Evolutionary conservation across 2,888 invertebrate genomes (phyloP), one percentile per base, ranked within the genome.

Genomic region (Eremobia ochroleuca): DNA sequence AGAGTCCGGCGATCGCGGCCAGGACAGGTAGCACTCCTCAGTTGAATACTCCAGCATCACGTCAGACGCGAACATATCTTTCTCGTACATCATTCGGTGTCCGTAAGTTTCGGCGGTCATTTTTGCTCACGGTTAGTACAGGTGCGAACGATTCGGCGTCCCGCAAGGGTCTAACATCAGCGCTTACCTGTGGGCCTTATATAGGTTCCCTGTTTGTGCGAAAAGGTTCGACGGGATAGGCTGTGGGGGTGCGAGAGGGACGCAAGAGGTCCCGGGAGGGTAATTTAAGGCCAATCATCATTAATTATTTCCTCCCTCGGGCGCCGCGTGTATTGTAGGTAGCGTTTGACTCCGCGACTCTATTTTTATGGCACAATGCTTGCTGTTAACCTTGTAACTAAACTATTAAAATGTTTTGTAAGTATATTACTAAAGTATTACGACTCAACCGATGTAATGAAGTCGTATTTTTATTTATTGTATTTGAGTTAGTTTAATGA

Each of bases 211-310:
- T 91, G 89, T 92, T 93, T 89, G 94, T 89, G 91, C 89, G 94
- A 95, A 90, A 88, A 92, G 93, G 92, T 86, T 91, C 89, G 90
- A 73, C 80, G 86, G 87, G 85, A 83, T 85, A 89, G 88, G 78
- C 75, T 76, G 79, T 73, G 76, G 79, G 89, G 55, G 93, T 85
- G 90, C 69, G 93, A 95, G 85, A 76, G 93, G 89, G 96, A 96
- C 82, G 90, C 40, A 70, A 81, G 77, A 86, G 91, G 92, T 90
- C 91, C 90, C 91, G 94, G 93, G 95, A 94, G 95, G 95, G 96
- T 96, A 96, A 96, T 96, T 96, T 96, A 92, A 94, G 96, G 94
- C 94, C 96, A 97, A 97, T 97, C 97, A 97, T 96, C 96, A 96
- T 96, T 97, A 96, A 96, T 96, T 96, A 96, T 95, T 95, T 93